These are phyloP conservation scores for Promerops cafer DNA, from an alignment of 2,113 vertebrate species.

Conservation along the genomic window DNA sequence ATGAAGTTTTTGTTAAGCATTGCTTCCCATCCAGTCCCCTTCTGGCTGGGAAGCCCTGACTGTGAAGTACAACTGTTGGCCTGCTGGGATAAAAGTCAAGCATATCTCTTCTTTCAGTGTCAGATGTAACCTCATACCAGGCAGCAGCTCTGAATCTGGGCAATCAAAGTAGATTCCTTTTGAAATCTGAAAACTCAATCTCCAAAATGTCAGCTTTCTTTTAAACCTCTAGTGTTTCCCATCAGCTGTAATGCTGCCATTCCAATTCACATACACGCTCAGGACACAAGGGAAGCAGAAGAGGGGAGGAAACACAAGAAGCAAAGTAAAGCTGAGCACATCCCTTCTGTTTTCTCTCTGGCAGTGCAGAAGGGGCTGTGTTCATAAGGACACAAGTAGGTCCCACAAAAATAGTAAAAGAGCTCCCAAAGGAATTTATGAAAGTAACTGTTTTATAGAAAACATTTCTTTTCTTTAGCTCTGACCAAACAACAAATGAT, in stretches of 20 bases:
- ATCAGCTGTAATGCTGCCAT: not conserved
- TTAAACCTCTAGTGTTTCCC: not conserved
- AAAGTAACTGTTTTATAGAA: conserved; percentile 5
- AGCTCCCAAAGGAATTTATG: conserved; percentile 16
- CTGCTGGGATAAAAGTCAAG: not conserved
- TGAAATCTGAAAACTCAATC: not conserved
- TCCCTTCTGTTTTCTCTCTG: not conserved
- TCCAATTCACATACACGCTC: not conserved
- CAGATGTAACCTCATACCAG: not conserved
- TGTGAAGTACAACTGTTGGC: not conserved
- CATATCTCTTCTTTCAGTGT: not conserved
- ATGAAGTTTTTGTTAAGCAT: not conserved
- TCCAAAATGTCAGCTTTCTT: not conserved
- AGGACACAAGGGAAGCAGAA: not conserved
- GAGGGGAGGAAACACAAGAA: not conserved
- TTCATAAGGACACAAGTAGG: not conserved
- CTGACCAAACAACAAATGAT: conserved; percentile 60
- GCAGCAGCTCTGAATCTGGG: not conserved
- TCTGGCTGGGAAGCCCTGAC: not conserved
- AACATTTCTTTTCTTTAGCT: conserved; percentile 13
- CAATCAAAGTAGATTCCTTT: not conserved
- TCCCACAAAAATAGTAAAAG: not conserved
- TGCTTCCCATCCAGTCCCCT: not conserved
- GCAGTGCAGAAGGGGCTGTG: not conserved
- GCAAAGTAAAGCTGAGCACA: not conserved